phyloP scores from a whole-genome alignment of 2,888 invertebrate species.

The Acleris emargana region DNA sequence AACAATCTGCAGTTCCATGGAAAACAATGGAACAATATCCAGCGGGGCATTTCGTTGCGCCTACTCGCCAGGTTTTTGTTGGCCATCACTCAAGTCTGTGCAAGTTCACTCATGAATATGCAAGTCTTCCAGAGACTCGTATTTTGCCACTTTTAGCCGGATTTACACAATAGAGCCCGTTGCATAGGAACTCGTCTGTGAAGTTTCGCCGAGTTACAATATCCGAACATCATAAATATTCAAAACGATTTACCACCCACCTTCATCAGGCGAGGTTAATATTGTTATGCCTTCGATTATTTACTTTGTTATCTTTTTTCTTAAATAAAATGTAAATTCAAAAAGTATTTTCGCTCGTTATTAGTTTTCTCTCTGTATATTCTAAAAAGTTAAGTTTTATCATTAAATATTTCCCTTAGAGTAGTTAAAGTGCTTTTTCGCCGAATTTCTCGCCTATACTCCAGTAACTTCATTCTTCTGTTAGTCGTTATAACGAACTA shows the following conservation, averaged over 20 bases:
- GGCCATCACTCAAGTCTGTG: conserved; percentile 74
- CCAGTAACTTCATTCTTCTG: no score
- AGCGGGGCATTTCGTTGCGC: conserved; percentile 50
- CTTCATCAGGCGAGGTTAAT: conserved; percentile 52
- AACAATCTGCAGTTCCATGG: conserved; percentile 24
- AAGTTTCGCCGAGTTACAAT: conserved; percentile 69
- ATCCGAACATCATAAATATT: conserved; percentile 76
- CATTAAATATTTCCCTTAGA: no score
- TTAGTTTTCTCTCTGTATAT: no score
- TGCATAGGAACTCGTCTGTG: conserved; percentile 58
- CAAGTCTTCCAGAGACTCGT: conserved; percentile 67
- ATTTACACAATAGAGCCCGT: conserved; percentile 64
- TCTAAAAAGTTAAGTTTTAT: no score
- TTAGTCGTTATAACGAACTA: no score
- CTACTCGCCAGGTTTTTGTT: conserved; percentile 66
- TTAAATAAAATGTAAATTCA: not conserved
- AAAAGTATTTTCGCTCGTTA: no score
- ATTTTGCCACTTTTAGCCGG: conserved; percentile 69
- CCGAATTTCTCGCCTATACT: no score
- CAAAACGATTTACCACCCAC: conserved; percentile 60
- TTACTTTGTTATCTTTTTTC: not conserved
- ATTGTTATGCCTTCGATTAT: not conserved
- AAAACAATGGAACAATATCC: conserved; percentile 46
- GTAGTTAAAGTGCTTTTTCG: no score
- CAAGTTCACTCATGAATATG: conserved; percentile 77